These are phyloP conservation scores for Lamellibrachia luymesi DNA, from an alignment of 1,140 invertebrate genomes.

Conservation along the genomic window DNA sequence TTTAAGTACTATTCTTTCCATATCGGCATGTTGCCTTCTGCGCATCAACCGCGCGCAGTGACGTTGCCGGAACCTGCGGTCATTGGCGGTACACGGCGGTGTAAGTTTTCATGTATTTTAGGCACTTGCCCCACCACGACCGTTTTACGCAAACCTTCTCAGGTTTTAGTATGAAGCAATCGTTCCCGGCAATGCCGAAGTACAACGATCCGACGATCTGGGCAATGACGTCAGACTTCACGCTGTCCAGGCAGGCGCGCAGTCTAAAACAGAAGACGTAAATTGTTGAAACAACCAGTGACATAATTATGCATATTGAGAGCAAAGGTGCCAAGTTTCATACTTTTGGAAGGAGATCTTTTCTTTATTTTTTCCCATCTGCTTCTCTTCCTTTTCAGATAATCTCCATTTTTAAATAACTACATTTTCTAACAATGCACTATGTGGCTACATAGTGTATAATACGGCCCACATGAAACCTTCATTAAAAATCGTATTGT, in stretches of 20 bases:
- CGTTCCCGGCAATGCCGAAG: conserved; percentile 89
- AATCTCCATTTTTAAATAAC: too few species aligned
- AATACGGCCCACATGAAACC: too few species aligned
- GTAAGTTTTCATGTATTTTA: conserved; percentile 57
- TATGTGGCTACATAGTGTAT: too few species aligned
- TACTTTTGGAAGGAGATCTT: too few species aligned
- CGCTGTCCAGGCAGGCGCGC: conserved; percentile 84
- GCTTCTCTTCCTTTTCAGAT: too few species aligned
- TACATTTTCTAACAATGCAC: too few species aligned
- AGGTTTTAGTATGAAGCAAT: conserved; percentile 83
- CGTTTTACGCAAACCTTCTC: conserved; percentile 73
- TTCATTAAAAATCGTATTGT: too few species aligned
- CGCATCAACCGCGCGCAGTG: not conserved
- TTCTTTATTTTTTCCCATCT: too few species aligned
- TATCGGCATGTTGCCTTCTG: not conserved
- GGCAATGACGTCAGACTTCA: conserved; percentile 76
- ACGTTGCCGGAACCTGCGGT: not conserved
- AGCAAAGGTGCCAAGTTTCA: too few species aligned
- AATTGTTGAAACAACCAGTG: not conserved
- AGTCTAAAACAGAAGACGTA: conserved; percentile 68
- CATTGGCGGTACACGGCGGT: conserved; percentile 59
- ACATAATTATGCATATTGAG: not conserved
- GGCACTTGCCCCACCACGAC: conserved; percentile 82
- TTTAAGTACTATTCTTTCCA: too few species aligned
- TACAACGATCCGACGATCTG: conserved; percentile 84